Conservation (phyloP, 1,140 invertebrate species). For the Zaprionus ornatus region DNA sequence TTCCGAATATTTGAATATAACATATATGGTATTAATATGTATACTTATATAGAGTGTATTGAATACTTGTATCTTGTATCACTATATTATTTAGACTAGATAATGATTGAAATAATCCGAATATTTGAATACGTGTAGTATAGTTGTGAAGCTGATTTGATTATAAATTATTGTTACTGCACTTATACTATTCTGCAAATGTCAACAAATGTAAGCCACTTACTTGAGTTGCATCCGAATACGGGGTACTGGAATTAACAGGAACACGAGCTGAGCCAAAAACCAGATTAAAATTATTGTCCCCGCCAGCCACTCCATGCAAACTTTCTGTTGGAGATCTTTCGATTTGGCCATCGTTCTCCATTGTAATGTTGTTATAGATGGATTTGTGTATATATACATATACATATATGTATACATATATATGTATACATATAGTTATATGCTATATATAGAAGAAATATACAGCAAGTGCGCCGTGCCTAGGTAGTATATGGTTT, state of each 20-base stretch:
- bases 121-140: too few species aligned
- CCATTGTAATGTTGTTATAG: slow-evolving; percentile 28
- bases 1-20: too few species aligned
- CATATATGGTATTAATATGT: too few species aligned
- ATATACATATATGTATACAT: slow-evolving; percentile 22
- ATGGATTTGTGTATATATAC: slow-evolving; percentile 11
- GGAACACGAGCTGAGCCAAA: slow-evolving; percentile 94
- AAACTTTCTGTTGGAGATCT: slow-evolving; percentile 63
- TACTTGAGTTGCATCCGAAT: slow-evolving; percentile 98
- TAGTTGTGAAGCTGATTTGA: too few species aligned
- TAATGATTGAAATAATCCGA: too few species aligned
- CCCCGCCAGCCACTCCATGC: slow-evolving; percentile 40
- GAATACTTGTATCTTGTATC: too few species aligned
- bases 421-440: slow-evolving; percentile 28
- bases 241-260: slow-evolving; percentile 95
- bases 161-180: too few species aligned
- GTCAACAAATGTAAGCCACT: slow-evolving; percentile 69
- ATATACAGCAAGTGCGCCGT: not conserved
- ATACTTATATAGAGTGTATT: too few species aligned
- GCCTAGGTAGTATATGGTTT: not conserved
- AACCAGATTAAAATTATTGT: slow-evolving; percentile 75
- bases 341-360: slow-evolving; percentile 49
- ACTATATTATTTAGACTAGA: too few species aligned
- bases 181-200: not conserved
- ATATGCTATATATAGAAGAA: not conserved